Percentiles rank a stretch among this genome's conserved stretches.
These are phyloP conservation scores for Hemicordylus capensis DNA, from an alignment of 2,113 vertebrate species.

Conservation along the genomic window DNA sequence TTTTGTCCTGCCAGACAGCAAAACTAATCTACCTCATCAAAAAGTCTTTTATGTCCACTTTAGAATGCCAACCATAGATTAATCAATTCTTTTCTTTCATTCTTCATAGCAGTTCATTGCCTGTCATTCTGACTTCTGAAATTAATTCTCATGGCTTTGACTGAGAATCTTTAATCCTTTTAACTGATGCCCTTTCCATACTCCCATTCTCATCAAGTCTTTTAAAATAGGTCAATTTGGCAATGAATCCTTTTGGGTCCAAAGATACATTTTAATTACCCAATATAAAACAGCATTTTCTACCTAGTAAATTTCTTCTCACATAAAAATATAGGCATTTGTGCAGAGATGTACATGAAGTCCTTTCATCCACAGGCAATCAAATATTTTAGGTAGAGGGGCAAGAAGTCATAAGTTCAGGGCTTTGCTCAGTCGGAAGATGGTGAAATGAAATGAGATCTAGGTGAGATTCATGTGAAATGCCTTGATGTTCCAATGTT, in stretches of 20 bases:
- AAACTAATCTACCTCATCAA: neutral
- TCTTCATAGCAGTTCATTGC: slow-evolving; percentile 23
- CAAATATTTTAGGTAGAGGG: neutral
- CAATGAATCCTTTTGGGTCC: slow-evolving; percentile 14
- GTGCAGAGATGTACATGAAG: neutral
- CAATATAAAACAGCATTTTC: neutral
- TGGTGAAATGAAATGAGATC: neutral
- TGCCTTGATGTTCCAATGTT: neutral
- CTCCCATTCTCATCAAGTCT: slow-evolving; percentile 29
- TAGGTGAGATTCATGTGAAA: too few relatives aligned
- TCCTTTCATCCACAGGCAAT: neutral
- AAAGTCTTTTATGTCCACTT: slow-evolving; percentile 26
- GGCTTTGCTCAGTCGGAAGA: neutral
- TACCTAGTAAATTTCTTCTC: too few relatives aligned
- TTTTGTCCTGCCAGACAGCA: neutral
- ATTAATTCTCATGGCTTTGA: neutral
- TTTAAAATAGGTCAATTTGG: neutral
- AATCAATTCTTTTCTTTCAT: slow-evolving; percentile 1
- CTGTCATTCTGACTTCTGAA: slow-evolving; percentile 42
- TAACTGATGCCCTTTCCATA: neutral
- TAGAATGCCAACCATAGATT: slow-evolving; percentile 4
- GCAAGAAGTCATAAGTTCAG: neutral
- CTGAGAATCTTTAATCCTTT: slow-evolving; percentile 36
- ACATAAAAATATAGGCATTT: neutral
- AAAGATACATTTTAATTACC: neutral